Conservation (phyloP, 37 sponge, comb jelly and placozoan genomes). For the Cladorhizidae sp. region DNA sequence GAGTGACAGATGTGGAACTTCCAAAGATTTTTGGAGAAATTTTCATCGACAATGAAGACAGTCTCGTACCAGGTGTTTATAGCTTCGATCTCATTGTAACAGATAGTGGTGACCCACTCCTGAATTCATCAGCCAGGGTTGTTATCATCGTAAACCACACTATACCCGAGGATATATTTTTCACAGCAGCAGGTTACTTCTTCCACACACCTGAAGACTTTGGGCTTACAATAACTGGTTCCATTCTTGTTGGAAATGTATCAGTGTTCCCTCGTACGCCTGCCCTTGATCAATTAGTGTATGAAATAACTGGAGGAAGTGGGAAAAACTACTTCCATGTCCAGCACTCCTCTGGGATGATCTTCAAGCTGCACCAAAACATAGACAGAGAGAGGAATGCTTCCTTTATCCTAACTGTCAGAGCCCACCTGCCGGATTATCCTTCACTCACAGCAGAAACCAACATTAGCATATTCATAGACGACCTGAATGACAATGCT, state of each 20-base stretch:
- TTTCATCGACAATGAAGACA: neutral
- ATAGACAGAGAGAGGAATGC: constrained; percentile 15
- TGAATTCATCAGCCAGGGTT: constrained; percentile 7
- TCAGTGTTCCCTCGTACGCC: constrained; percentile 10
- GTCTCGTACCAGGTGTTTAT: constrained; percentile 15
- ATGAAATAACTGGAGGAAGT: constrained; percentile 5
- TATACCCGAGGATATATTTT: constrained; percentile 31
- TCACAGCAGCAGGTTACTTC: neutral
- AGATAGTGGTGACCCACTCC: constrained; percentile 16
- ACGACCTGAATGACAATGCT: constrained; percentile 30
- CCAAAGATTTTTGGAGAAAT: neutral
- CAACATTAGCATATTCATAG: neutral
- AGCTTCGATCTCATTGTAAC: constrained; percentile 27
- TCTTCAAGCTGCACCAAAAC: neutral
- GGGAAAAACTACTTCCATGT: neutral
- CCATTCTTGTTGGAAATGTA: constrained; percentile 27
- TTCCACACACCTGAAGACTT: constrained; percentile 28
- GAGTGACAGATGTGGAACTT: neutral
- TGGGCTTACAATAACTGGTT: neutral
- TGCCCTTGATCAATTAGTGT: constrained; percentile 24
- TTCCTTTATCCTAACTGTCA: neutral
- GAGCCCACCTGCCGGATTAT: neutral
- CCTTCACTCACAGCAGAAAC: neutral
- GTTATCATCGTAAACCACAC: constrained; percentile 22
- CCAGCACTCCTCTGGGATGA: constrained; percentile 7